Conservation (phyloP, 2,888 invertebrate genomes). For the Microplitis manilae region DNA sequence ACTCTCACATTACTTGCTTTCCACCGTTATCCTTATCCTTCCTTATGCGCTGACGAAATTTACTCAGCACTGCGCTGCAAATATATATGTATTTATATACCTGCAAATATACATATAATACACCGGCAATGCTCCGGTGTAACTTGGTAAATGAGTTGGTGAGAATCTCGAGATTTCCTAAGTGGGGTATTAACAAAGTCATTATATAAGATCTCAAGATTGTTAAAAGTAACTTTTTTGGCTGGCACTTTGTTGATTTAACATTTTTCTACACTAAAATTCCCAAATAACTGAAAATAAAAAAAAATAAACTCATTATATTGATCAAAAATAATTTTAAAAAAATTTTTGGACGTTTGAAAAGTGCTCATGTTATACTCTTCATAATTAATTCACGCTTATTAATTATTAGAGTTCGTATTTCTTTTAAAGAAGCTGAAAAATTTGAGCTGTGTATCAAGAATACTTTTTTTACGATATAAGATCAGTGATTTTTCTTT, state of each 20-base stretch:
- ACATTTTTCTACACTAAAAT: neutral
- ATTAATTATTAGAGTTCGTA: too few relatives aligned
- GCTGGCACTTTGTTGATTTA: slow-evolving; percentile 44
- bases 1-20: slow-evolving; percentile 13
- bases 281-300: too few relatives aligned
- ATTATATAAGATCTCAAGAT: slow-evolving; percentile 45
- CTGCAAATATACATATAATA: slow-evolving; percentile 7
- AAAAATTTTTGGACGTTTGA: too few relatives aligned
- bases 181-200: slow-evolving; percentile 51
- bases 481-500: too few relatives aligned
- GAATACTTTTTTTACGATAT: too few relatives aligned
- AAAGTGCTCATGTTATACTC: too few relatives aligned
- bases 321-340: too few relatives aligned
- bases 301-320: too few relatives aligned
- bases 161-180: slow-evolving; percentile 35
- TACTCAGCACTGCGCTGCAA: neutral
- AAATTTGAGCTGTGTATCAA: too few relatives aligned
- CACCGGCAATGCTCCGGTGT: neutral
- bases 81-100: neutral
- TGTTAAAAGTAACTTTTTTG: slow-evolving; percentile 59
- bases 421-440: too few relatives aligned
- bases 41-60: slow-evolving; percentile 34
- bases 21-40: slow-evolving; percentile 17
- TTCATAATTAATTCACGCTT: too few relatives aligned
- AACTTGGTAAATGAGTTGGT: neutral